Percentiles rank a stretch among this genome's conserved stretches.
Conservation (phyloP, 2,113 vertebrate species). For the Seriola quinqueradiata region DNA sequence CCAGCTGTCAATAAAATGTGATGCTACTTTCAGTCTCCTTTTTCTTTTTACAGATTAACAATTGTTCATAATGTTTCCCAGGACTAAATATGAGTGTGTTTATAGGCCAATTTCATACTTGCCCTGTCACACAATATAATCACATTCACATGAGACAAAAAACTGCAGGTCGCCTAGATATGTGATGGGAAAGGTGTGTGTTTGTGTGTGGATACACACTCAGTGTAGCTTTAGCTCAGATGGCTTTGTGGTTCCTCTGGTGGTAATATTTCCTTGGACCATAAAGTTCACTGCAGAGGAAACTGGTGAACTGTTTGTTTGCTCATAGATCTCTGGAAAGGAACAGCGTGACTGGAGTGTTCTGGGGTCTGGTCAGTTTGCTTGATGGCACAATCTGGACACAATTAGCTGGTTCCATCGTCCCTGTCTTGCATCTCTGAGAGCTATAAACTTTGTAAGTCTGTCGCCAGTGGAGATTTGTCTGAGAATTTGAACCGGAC, state of each 20-base stretch:
- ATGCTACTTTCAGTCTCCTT: too few species aligned
- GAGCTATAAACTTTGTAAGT: constrained; percentile 2
- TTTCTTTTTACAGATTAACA: not conserved
- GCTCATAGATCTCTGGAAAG: not conserved
- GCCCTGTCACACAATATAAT: not conserved
- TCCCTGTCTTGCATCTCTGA: not conserved
- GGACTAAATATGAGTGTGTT: not conserved
- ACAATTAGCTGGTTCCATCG: not conserved
- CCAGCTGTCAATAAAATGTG: too few species aligned
- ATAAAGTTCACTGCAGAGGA: not conserved
- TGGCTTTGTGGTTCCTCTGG: not conserved
- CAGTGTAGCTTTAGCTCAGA: not conserved
- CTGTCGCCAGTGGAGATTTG: not conserved
- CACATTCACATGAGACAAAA: not conserved
- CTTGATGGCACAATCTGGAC: constrained; percentile 5
- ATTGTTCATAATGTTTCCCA: too few species aligned
- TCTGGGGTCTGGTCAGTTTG: constrained; percentile 2
- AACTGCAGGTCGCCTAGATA: not conserved
- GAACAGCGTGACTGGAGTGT: not conserved
- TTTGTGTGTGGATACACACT: not conserved
- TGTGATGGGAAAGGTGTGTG: not conserved
- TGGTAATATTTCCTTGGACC: not conserved
- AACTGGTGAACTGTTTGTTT: constrained; percentile 1
- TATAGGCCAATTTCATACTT: too few species aligned
- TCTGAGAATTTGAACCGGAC: not conserved